phyloP scores from a whole-genome alignment of 2,888 invertebrate genomes.

The Cantharis lateralis region DNA sequence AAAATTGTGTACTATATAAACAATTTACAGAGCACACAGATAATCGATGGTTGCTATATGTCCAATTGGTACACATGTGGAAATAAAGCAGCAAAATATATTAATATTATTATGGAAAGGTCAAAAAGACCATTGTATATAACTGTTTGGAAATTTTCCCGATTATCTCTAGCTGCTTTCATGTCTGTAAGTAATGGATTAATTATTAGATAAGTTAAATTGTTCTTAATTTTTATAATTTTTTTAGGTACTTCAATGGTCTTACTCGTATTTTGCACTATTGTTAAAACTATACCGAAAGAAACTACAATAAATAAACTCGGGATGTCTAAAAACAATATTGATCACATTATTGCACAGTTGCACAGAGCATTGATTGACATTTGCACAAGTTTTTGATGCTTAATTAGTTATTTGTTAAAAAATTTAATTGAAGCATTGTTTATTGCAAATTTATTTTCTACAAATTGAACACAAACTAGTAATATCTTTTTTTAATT shows the following conservation, averaged over 20 bases:
- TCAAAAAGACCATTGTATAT: constrained; percentile 25
- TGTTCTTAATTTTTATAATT: neutral
- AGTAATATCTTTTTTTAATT: too few relatives aligned
- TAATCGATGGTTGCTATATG: constrained; percentile 30
- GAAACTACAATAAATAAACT: neutral
- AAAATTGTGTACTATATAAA: neutral
- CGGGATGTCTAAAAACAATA: too few relatives aligned
- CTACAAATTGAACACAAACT: too few relatives aligned
- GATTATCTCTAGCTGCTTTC: constrained; percentile 14
- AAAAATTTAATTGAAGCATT: too few relatives aligned
- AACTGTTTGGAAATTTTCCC: constrained; percentile 13
- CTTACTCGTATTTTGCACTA: constrained; percentile 24
- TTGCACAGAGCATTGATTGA: too few relatives aligned
- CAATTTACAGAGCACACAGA: constrained; percentile 21
- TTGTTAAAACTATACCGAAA: constrained; percentile 18
- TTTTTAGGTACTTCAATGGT: constrained; percentile 21
- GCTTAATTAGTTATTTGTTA: too few relatives aligned
- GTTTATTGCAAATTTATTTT: too few relatives aligned
- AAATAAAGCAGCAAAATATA: constrained; percentile 8
- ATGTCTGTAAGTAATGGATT: constrained; percentile 10
- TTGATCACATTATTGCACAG: neutral
- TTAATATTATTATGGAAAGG: constrained; percentile 34
- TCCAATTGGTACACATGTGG: constrained; percentile 26
- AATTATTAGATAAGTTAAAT: neutral
- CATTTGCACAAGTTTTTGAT: too few relatives aligned